Base-by-base conservation (phyloP, 2,113 vertebrate species). In the Menura novaehollandiae region DNA sequence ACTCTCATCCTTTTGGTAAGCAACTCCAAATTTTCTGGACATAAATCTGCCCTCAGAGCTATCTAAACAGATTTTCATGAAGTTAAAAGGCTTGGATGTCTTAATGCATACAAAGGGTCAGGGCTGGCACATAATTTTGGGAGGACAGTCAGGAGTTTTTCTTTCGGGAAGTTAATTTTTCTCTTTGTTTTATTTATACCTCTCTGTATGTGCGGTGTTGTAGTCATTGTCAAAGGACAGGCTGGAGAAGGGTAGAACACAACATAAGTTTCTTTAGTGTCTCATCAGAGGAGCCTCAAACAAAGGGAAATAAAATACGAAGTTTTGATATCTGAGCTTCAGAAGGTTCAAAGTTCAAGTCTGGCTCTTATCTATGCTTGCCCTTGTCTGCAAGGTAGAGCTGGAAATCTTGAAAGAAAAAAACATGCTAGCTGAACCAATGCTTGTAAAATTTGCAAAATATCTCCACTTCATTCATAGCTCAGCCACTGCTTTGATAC, bases 1-100 rank as follows among this genome's bases (percentile, higher is more conserved):
- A 98, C 98, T 98, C 97, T 97, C 97, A 97, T 98, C 98, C 97
- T 97, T 98, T 98, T 97, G 95, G 98, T 98, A 98, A 98, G 98
- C 98, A 97, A 97, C 97, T 98, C 98, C 98, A 98, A 98, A 98
- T 98, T 98, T 98, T 98, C 98, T 95, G 94, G 97, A 98, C 98
- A 97, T 98, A 98, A 99, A 98, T 98, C 98, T 98, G 98, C 97
- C 98, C 96, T 98, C 91, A 44, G 98, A 98, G 97, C 97, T 95
- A 98, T 97, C 95, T 96, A 94, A 98, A 96, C 97, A 97, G 97
- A 98, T 97, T 96, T 98, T 97, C 97, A 96, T 97, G 97, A 97
- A 97, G 98, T 98, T 98, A 97, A 98, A 98, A 97, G 97, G 89
- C 93, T 97, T 97, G 91, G 89, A 95, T 86, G 96, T 93, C 97